phyloP scores from a whole-genome alignment of 1,140 invertebrate species.

The Harpegnathos saltator region DNA sequence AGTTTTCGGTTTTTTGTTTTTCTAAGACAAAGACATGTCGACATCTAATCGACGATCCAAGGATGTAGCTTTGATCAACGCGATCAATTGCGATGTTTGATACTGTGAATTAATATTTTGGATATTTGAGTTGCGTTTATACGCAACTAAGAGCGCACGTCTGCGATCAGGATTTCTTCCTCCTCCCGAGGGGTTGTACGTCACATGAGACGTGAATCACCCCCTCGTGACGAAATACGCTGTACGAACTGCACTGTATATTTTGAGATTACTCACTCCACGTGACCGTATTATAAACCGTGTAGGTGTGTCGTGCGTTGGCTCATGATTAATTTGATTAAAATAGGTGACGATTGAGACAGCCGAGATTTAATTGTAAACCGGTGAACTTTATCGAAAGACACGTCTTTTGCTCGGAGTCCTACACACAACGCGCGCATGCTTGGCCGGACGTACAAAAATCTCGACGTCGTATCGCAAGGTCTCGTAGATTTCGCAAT shows the following conservation, averaged over 20 bases:
- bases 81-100: background rate
- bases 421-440: background rate
- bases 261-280: conserved; percentile 35
- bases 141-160: no score
- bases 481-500: background rate
- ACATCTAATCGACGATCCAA: background rate
- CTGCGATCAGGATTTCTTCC: background rate
- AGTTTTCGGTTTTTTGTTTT: no score
- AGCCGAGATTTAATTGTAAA: no score
- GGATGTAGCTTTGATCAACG: no score
- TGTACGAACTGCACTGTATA: conserved; percentile 3
- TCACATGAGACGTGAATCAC: conserved; percentile 54
- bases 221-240: background rate
- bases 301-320: background rate
- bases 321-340: conserved; percentile 38
- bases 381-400: background rate
- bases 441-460: background rate
- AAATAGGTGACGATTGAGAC: conserved; percentile 3
- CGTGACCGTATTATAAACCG: background rate
- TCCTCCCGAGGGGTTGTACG: background rate
- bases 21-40: no score
- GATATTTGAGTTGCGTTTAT: no score
- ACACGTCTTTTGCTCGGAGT: background rate
- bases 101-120: background rate
- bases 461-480: no score